These are phyloP conservation scores for Oithona nana DNA, from an alignment of 2,888 invertebrate genomes.

Conservation along the genomic window DNA sequence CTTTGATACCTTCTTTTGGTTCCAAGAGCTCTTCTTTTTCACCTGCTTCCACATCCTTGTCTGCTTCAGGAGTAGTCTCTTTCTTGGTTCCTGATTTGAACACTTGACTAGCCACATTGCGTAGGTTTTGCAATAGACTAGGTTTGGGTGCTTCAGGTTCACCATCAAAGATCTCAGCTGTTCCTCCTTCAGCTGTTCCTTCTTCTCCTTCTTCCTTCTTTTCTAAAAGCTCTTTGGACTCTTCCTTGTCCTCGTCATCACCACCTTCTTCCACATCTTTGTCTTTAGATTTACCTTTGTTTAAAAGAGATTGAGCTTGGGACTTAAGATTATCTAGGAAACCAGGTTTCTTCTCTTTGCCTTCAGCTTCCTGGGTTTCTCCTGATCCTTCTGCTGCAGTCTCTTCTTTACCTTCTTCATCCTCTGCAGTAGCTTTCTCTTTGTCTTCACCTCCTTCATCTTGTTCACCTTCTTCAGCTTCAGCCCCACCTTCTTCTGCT, in stretches of 20 bases:
- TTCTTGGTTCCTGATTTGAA: constrained; percentile 24
- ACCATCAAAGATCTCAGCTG: background rate
- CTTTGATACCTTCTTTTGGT: background rate
- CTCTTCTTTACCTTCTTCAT: constrained; percentile 48
- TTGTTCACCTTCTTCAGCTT: background rate
- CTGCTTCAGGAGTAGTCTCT: too few species aligned
- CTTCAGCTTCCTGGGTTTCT: background rate
- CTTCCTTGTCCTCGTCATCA: constrained; percentile 18
- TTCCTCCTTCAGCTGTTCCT: constrained; percentile 28
- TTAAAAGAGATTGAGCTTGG: constrained; percentile 57
- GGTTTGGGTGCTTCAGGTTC: background rate
- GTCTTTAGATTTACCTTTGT: constrained; percentile 49
- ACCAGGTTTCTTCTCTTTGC: background rate
- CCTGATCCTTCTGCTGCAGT: constrained; percentile 24
- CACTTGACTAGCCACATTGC: constrained; percentile 40
- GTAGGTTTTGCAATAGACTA: constrained; percentile 34
- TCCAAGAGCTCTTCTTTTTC: constrained; percentile 22
- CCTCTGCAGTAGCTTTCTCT: constrained; percentile 34
- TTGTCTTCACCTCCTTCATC: background rate
- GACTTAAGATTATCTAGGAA: background rate
- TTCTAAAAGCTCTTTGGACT: constrained; percentile 18
- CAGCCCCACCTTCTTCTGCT: constrained; percentile 30
- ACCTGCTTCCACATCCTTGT: constrained; percentile 22
- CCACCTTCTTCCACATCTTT: constrained; percentile 29
- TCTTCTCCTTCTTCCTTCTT: constrained; percentile 29